Conservation (phyloP, 2,113 vertebrate species). For the Hassar affinis region DNA sequence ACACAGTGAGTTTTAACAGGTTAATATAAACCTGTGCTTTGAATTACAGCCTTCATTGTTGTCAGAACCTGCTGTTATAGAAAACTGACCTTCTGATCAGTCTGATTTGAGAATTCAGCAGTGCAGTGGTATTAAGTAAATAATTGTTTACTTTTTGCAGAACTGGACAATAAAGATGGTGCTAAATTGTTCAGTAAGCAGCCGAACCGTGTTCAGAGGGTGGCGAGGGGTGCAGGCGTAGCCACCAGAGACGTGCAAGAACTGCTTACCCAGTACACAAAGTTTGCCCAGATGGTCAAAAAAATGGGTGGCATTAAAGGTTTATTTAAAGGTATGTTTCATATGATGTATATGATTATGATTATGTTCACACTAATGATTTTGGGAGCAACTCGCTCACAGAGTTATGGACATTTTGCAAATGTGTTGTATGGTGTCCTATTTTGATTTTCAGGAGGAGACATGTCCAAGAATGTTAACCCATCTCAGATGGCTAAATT, state of each 20-base stretch:
- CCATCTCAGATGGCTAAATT: slow-evolving; percentile 97
- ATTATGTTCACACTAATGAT: not conserved
- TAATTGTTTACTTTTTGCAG: slow-evolving; percentile 63
- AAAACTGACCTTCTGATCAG: not conserved
- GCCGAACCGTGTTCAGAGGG: slow-evolving; percentile 92
- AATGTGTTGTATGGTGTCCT: not conserved
- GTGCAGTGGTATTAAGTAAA: not conserved
- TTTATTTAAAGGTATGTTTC: slow-evolving; percentile 89
- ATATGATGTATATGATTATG: slow-evolving; percentile 56
- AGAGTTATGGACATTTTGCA: not conserved
- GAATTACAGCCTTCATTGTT: not conserved
- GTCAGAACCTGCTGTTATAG: not conserved
- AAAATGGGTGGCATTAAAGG: slow-evolving; percentile 99
- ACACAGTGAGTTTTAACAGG: too few relatives aligned
- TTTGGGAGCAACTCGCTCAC: not conserved
- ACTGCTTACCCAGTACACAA: slow-evolving; percentile 96
- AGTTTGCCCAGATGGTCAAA: slow-evolving; percentile 99
- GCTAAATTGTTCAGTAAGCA: slow-evolving; percentile 98
- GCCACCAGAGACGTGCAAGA: slow-evolving; percentile 96
- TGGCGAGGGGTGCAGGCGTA: slow-evolving; percentile 93
- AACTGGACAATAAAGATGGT: slow-evolving; percentile 96
- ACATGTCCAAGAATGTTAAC: slow-evolving; percentile 99
- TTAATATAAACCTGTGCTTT: not conserved
- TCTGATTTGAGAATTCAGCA: not conserved
- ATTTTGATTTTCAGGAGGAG: slow-evolving; percentile 79